Percentiles rank a stretch among this genome's conserved stretches.
Evolutionary conservation across 2,797 vertebrate species (phyloP).

Genomic region (Xerus rutilus): DNA sequence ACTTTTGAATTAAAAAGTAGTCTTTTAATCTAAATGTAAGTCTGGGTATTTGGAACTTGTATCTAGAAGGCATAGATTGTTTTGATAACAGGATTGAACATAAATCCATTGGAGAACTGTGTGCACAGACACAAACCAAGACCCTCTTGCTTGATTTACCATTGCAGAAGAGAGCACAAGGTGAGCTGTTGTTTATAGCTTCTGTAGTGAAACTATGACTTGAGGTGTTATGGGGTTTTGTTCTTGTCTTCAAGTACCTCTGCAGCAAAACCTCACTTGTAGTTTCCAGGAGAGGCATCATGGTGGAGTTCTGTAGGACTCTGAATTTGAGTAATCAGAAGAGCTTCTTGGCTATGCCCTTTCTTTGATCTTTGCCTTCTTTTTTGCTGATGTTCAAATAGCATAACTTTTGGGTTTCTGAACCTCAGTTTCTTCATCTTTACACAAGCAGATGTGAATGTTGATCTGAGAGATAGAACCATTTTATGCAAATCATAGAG

Average conservation of each 20-base stretch:
- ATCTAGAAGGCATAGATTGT: background rate
- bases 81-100: constrained; percentile 59
- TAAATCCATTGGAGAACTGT: constrained; percentile 58
- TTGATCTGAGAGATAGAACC: background rate
- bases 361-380: background rate
- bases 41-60: background rate
- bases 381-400: background rate
- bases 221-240: background rate
- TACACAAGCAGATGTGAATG: too few species aligned
- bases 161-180: background rate
- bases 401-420: background rate
- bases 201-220: background rate
- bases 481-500: background rate
- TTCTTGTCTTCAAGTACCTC: background rate
- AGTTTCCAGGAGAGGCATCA: background rate
- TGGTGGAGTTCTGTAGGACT: background rate
- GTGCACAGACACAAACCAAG: background rate
- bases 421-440: background rate
- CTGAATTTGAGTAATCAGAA: background rate
- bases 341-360: background rate
- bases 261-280: background rate
- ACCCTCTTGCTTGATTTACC: background rate
- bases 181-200: constrained; percentile 8
- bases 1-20: constrained; percentile 77
- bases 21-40: constrained; percentile 67